Base-by-base conservation (phyloP, 2,888 invertebrate species). In the Mesorhabditis spiculigera region DNA sequence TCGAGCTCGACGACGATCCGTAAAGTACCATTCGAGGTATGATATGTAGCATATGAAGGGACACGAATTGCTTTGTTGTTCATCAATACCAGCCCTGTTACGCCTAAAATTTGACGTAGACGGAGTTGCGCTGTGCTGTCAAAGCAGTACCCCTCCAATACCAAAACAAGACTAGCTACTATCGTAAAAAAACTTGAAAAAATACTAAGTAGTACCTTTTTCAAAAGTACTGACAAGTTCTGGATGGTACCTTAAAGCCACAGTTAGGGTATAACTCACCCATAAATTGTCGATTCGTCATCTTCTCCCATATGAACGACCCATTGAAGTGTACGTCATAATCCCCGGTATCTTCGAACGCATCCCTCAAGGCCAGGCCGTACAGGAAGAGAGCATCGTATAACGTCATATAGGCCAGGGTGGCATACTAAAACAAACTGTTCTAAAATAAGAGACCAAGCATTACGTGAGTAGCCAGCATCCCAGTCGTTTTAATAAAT, bases 21-120 rank as follows among this genome's bases (percentile, higher is more conserved):
- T 68, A 83, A 68, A 4, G 82, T 81, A 41, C 84, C 84, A 63
- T 84, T 85, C 6, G 74, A 72, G 4, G 78, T 74, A 69, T 80
- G 74, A 71, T 84, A 84, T 4, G 83, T 83, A 4, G 84, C 84
- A 71, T 84, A 84, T 13, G 80, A 80, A 4, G 84, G 84, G 10
- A 84, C 84, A 4, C 84, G 75, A 63, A 84, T 81, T 13, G 81
- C 84, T 65, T 83, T 84, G 70, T 83, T 81, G 72, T 84, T 84
- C 76, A 85, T 84, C 8, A 84, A 68, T n/a, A 84, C 84, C 74
- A 84, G 84, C 0, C 84, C 84, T 5, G 84, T 82, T 5, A 76
- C 74, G 13, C 83, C 82, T 82, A 67, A 68, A 72, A 61, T n/a
- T n/a, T n/a, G n/a, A n/a, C 44, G 4, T 6, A 10, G 45, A 5